Evolutionary conservation across 2,888 invertebrate genomes (phyloP).

Genomic region (Escarpia spicata): DNA sequence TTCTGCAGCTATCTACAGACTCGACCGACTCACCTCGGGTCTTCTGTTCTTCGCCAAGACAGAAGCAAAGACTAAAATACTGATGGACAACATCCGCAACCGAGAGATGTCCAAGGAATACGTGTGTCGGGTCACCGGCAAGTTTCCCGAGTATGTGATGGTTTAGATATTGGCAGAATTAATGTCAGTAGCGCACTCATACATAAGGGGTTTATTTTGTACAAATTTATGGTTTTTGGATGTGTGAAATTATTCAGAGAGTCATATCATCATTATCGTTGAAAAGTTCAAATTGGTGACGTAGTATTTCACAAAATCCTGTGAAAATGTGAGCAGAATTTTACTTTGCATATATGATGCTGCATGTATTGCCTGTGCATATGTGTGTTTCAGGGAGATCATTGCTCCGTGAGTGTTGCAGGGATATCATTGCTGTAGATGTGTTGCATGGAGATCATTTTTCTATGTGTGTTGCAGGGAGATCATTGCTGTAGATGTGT

Average conservation of each 20-base stretch:
- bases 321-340: neutral
- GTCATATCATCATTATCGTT: too few relatives aligned
- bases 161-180: neutral
- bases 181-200: too few relatives aligned
- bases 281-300: too few relatives aligned
- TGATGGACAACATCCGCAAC: constrained; percentile 94
- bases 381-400: too few relatives aligned
- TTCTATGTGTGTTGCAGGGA: constrained; percentile 70
- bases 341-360: too few relatives aligned
- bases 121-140: constrained; percentile 60
- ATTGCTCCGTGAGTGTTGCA: too few relatives aligned
- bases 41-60: constrained; percentile 92
- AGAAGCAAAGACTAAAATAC: constrained; percentile 90
- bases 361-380: too few relatives aligned
- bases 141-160: constrained; percentile 59
- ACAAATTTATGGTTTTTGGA: neutral
- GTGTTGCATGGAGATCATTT: too few relatives aligned
- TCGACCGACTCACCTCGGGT: constrained; percentile 96
- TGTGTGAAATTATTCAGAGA: neutral
- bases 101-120: constrained; percentile 77
- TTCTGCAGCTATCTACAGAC: constrained; percentile 81
- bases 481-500: constrained; percentile 73
- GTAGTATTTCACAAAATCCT: neutral
- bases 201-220: too few relatives aligned
- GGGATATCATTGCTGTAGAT: too few relatives aligned